These are phyloP conservation scores for Notodonta ziczac DNA, from an alignment of 2,888 invertebrate genomes.

Conservation along the genomic window DNA sequence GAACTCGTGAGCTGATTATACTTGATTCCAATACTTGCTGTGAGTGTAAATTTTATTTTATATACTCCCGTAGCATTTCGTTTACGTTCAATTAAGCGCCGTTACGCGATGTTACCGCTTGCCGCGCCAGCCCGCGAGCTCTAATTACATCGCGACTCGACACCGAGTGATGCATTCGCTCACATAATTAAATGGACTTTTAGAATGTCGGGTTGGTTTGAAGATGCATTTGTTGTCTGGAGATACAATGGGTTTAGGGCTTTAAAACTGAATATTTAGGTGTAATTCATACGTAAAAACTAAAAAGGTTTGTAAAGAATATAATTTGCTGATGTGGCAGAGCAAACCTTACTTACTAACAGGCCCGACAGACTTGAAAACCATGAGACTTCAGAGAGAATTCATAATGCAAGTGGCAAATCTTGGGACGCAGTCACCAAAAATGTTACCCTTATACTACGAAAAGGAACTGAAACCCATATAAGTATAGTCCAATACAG, in stretches of 20 bases:
- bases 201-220: slow-evolving; percentile 2
- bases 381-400: too few relatives aligned
- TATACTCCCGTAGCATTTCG: not conserved
- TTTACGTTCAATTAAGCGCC: slow-evolving; percentile 22
- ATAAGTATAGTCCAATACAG: not conserved
- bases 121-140: slow-evolving; percentile 13
- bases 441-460: slow-evolving; percentile 2
- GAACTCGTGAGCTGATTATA: too few relatives aligned
- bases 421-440: not conserved
- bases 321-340: too few relatives aligned
- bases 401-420: too few relatives aligned
- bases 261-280: not conserved
- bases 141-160: slow-evolving; percentile 28
- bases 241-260: not conserved
- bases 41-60: not conserved
- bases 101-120: slow-evolving; percentile 26
- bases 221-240: not conserved
- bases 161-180: slow-evolving; percentile 16
- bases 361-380: too few relatives aligned
- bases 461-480: not conserved
- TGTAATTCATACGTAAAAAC: too few relatives aligned
- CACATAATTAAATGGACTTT: slow-evolving; percentile 28
- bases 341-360: too few relatives aligned
- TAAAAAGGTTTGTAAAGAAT: too few relatives aligned
- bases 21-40: too few relatives aligned